A percentile compares a stretch with the other conserved stretches of the same genome.
These are phyloP conservation scores for Siphamia tubifer DNA, from an alignment of 2,113 vertebrate genomes.

Conservation along the genomic window DNA sequence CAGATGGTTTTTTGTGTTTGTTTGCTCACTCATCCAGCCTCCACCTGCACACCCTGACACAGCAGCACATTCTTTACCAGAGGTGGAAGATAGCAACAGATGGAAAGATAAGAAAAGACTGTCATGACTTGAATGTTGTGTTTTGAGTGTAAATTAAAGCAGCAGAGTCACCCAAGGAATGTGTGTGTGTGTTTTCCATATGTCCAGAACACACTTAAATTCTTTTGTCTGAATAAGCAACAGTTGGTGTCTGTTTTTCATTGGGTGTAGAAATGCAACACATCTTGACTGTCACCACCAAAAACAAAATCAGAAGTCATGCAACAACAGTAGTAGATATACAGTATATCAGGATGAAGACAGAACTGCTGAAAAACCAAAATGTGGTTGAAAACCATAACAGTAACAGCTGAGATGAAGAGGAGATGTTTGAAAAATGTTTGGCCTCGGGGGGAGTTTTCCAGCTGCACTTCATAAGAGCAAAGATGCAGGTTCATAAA, in stretches of 20 bases:
- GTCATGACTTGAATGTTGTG: constrained; percentile 59
- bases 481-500: constrained; percentile 64
- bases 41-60: constrained; percentile 52
- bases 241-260: not conserved
- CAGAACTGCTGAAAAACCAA: constrained; percentile 1
- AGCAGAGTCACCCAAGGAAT: constrained; percentile 38
- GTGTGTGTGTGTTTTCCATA: too few species aligned
- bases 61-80: constrained; percentile 59
- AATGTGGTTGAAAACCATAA: constrained; percentile 19
- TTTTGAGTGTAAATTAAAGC: constrained; percentile 42
- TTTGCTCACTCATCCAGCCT: constrained; percentile 28
- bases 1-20: constrained; percentile 12
- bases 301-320: not conserved
- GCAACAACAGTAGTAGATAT: not conserved
- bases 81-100: constrained; percentile 53
- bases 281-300: not conserved
- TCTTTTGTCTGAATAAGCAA: not conserved
- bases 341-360: not conserved
- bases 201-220: not conserved
- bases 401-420: not conserved
- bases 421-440: constrained; percentile 39
- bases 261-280: not conserved
- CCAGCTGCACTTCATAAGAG: constrained; percentile 69
- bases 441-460: constrained; percentile 44
- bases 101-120: constrained; percentile 63